Evolutionary conservation across 2,113 vertebrate species (phyloP).

Genomic region (Struthio camelus): DNA sequence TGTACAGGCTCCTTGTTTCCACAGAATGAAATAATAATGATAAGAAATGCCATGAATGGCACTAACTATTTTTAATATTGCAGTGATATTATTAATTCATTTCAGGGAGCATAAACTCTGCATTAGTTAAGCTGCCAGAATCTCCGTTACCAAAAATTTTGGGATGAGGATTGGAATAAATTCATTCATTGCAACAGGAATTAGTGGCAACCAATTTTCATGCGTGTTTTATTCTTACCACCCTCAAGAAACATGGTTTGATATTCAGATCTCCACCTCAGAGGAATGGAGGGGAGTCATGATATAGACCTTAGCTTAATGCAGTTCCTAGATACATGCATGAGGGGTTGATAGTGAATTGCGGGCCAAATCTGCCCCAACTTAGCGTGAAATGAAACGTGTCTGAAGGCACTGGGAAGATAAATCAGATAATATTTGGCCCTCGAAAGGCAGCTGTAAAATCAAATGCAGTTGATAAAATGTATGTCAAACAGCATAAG

Average conservation of each 20-base stretch:
- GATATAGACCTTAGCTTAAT: neutral
- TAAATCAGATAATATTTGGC: slow-evolving; percentile 50
- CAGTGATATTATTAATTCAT: neutral
- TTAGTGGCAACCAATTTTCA: neutral
- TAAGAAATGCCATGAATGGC: neutral
- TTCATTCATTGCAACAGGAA: neutral
- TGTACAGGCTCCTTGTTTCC: neutral
- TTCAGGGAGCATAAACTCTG: neutral
- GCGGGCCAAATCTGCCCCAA: neutral
- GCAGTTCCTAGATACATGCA: neutral
- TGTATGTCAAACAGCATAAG: neutral
- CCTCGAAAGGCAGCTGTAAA: slow-evolving; percentile 22
- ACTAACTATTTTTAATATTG: neutral
- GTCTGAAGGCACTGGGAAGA: neutral
- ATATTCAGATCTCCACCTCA: neutral
- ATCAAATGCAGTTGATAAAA: slow-evolving; percentile 19
- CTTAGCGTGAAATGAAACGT: neutral
- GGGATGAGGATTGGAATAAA: neutral
- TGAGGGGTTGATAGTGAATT: neutral
- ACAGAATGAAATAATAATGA: neutral
- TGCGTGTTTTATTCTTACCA: neutral
- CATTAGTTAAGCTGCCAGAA: neutral
- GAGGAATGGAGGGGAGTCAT: neutral
- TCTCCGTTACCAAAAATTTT: neutral
- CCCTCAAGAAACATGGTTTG: neutral